Evolutionary conservation across 2,888 invertebrate species (phyloP).

Genomic region (Heliconius erato): DNA sequence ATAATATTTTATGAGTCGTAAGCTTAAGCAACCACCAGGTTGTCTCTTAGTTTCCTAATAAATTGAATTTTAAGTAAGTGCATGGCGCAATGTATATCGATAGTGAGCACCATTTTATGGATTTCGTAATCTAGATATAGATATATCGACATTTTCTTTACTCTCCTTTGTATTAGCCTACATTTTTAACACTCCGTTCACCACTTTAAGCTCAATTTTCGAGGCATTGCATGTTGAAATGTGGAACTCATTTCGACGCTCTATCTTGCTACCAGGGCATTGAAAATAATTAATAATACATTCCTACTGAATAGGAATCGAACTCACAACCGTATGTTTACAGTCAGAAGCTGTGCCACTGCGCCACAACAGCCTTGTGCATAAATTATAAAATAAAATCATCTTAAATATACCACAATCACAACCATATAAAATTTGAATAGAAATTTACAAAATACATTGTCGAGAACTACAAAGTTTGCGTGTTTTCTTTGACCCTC

Average conservation of each 20-base stretch:
- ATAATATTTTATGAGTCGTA: background rate
- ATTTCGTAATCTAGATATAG: background rate
- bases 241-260: background rate
- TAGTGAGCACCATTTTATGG: background rate
- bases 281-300: background rate
- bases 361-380: background rate
- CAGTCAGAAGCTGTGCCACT: background rate
- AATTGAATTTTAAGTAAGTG: slow-evolving; percentile 1
- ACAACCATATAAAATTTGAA: background rate
- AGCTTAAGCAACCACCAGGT: too few relatives aligned
- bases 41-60: slow-evolving; percentile 7
- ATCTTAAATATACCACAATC: background rate
- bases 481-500: slow-evolving; percentile 1
- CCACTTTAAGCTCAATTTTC: background rate
- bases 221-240: background rate
- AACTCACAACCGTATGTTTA: background rate
- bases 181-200: background rate
- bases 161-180: background rate
- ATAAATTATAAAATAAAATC: background rate
- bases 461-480: background rate
- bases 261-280: too few relatives aligned
- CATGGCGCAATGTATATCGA: background rate
- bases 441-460: background rate
- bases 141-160: background rate
- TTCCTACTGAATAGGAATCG: background rate